Evolutionary conservation across 2,113 vertebrate genomes (phyloP).

Genomic region (Hemiscyllium ocellatum): DNA sequence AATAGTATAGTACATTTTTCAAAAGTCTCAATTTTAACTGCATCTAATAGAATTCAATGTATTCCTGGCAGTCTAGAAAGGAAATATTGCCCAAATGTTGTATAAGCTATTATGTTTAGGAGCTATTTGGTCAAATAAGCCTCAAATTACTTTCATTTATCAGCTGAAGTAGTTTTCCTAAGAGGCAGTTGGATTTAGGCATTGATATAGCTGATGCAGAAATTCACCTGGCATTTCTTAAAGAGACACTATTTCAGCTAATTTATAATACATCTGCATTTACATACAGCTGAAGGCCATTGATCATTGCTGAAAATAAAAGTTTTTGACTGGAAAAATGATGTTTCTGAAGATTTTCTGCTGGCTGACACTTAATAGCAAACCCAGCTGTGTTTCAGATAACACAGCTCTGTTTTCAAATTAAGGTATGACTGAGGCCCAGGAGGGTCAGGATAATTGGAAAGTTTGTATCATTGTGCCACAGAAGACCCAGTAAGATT

Average conservation of each 20-base stretch:
- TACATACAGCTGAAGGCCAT: neutral
- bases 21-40: conserved; percentile 18
- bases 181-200: neutral
- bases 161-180: neutral
- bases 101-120: neutral
- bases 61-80: neutral
- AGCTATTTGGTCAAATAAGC: neutral
- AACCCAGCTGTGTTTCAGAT: neutral
- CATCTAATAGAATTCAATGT: neutral
- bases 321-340: neutral
- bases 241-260: neutral
- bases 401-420: neutral
- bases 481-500: neutral
- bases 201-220: neutral
- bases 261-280: neutral
- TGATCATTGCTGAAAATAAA: neutral
- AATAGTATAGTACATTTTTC: neutral
- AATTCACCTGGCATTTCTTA: neutral
- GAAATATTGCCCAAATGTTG: neutral
- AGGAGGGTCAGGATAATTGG: neutral
- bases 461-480: neutral
- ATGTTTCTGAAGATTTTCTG: neutral
- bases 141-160: neutral
- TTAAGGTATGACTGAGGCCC: neutral
- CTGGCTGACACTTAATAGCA: neutral